These are phyloP conservation scores for Trematocara macrostoma DNA, from an alignment of 2,113 vertebrate genomes.

Conservation along the genomic window DNA sequence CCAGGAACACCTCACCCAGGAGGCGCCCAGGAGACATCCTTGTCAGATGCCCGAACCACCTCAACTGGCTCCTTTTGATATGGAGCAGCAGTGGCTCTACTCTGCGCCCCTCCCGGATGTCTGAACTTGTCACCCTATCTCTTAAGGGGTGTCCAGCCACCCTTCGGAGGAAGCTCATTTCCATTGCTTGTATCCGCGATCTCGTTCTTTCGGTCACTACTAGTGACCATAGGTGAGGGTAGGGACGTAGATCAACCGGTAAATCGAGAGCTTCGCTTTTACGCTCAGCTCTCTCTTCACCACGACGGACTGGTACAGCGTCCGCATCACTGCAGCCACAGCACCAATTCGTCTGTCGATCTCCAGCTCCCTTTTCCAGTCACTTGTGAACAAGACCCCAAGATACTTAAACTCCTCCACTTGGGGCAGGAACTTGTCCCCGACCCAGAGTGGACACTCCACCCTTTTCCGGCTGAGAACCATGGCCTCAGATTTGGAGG, in stretches of 20 bases:
- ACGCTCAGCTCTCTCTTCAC: background rate
- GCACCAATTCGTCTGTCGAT: background rate
- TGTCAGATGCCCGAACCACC: background rate
- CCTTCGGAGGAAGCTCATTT: background rate
- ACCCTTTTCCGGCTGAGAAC: background rate
- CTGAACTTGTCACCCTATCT: background rate
- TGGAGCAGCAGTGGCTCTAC: background rate
- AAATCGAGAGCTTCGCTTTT: background rate
- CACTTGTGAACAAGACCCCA: background rate
- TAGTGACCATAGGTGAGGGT: background rate
- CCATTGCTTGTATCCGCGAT: background rate
- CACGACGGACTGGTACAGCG: rapidly evolving
- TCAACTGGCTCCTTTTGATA: background rate
- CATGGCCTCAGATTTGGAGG: background rate
- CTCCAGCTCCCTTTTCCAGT: background rate
- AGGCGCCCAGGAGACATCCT: background rate
- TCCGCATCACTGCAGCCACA: background rate
- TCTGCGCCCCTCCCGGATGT: background rate
- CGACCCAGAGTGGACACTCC: rapidly evolving
- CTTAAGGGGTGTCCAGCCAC: background rate
- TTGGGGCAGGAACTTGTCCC: background rate
- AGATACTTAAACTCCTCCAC: background rate
- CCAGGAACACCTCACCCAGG: background rate
- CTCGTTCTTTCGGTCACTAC: background rate
- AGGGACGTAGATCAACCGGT: background rate